phyloP scores from a whole-genome alignment of 2,797 vertebrate genomes.

The Benthosema pterotum region DNA sequence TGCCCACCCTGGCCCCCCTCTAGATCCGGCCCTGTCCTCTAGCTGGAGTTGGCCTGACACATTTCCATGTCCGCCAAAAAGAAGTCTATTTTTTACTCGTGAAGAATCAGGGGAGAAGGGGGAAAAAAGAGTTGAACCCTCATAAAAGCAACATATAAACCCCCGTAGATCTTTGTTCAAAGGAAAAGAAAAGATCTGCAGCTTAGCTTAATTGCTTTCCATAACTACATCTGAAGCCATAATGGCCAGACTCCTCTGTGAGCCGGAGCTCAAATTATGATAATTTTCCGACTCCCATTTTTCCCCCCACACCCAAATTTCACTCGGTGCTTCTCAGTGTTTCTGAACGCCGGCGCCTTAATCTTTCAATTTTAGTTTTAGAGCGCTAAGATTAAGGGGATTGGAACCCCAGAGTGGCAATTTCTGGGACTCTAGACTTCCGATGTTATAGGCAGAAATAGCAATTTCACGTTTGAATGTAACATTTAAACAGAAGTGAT shows the following conservation, averaged over 20 bases:
- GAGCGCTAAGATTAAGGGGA: slow-evolving; percentile 4
- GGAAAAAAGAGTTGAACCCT: background rate
- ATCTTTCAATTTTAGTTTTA: slow-evolving; percentile 5
- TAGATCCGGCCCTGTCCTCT: too few species aligned
- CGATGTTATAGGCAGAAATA: background rate
- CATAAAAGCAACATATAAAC: slow-evolving; percentile 26
- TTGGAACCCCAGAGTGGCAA: background rate
- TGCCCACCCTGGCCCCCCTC: too few species aligned
- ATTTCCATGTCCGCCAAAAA: background rate
- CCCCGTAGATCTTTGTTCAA: slow-evolving; percentile 18
- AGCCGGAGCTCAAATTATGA: slow-evolving; percentile 19
- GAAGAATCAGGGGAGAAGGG: too few species aligned
- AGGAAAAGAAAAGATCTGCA: slow-evolving; percentile 3
- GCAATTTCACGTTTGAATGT: background rate
- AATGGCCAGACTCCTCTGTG: background rate
- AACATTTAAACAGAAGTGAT: background rate
- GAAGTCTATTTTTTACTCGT: slow-evolving; percentile 16
- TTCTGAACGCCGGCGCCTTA: slow-evolving; percentile 1
- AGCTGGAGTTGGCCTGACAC: slow-evolving; percentile 13
- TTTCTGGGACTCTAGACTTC: too few species aligned
- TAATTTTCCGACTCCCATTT: slow-evolving; percentile 15
- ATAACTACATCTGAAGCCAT: background rate
- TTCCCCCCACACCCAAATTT: background rate
- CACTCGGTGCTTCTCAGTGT: background rate
- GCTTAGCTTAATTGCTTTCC: slow-evolving; percentile 9